Evolutionary conservation across 1,140 invertebrate species (phyloP).

Genomic region (Macrotrachela quadricornifera): DNA sequence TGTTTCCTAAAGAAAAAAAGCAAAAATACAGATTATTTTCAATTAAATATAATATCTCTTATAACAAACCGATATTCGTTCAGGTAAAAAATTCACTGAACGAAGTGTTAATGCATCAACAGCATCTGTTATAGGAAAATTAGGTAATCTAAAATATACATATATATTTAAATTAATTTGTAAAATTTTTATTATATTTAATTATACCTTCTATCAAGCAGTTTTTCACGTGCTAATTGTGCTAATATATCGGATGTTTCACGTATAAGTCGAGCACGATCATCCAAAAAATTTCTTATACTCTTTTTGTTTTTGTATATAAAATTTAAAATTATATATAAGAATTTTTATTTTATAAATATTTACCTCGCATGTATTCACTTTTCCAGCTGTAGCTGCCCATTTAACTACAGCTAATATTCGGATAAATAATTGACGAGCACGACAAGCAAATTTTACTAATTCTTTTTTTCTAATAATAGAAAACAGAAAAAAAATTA

Average conservation of each 20-base stretch:
- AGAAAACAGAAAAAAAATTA: not conserved
- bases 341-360: not conserved
- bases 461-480: conserved; percentile 71
- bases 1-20: conserved; percentile 44
- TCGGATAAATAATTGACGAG: conserved; percentile 74
- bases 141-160: conserved; percentile 45
- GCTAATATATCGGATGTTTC: conserved; percentile 88
- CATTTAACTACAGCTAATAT: conserved; percentile 85
- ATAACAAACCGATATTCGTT: not conserved
- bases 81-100: conserved; percentile 25
- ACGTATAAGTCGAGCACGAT: conserved; percentile 80
- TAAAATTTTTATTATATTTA: not conserved
- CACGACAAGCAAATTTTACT: conserved; percentile 78
- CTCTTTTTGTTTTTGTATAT: conserved; percentile 38
- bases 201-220: conserved; percentile 58
- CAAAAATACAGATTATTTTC: too few species aligned
- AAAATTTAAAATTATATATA: not conserved
- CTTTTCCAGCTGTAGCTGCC: conserved; percentile 61
- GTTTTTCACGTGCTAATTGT: conserved; percentile 73
- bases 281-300: conserved; percentile 81
- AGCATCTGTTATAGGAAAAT: conserved; percentile 88
- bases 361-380: conserved; percentile 74
- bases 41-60: too few species aligned
- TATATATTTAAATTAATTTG: not conserved
- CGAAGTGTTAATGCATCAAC: conserved; percentile 93